Conservation (phyloP, 2,113 vertebrate species). For the Chloropsis hardwickii region DNA sequence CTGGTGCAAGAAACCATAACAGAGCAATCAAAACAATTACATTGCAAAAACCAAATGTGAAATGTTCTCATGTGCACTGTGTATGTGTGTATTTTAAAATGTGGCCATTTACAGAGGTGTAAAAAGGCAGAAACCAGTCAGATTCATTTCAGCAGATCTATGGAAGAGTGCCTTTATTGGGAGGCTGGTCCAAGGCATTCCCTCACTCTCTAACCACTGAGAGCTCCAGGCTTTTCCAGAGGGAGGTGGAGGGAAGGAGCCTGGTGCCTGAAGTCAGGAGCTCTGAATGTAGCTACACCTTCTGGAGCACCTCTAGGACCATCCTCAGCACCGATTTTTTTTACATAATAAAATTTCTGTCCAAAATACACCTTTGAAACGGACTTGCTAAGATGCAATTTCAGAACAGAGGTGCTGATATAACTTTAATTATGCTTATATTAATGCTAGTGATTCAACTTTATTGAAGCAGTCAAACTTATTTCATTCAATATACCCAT, state of each 20-base stretch:
- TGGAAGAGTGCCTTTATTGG: background rate
- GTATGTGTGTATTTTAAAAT: conserved; percentile 1
- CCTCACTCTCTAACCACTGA: background rate
- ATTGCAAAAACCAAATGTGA: background rate
- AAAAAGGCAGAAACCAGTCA: conserved; percentile 18
- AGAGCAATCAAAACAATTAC: conserved; percentile 31
- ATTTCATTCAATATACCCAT: conserved; percentile 3
- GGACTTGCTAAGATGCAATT: background rate
- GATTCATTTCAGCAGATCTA: background rate
- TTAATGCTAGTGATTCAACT: background rate
- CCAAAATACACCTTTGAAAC: background rate
- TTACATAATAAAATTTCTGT: background rate
- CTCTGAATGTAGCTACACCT: background rate
- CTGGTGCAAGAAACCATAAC: conserved; percentile 38
- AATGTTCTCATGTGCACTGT: background rate
- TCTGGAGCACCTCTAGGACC: background rate
- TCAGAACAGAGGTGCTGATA: background rate
- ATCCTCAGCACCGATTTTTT: background rate
- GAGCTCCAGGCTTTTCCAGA: background rate
- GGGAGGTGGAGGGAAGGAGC: background rate
- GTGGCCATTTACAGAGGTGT: conserved; percentile 17
- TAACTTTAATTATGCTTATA: background rate
- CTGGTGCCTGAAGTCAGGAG: background rate
- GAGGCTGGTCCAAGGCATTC: background rate
- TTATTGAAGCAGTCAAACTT: background rate